phyloP scores from a whole-genome alignment of 2,797 vertebrate genomes.

The Gephyroberyx darwinii region DNA sequence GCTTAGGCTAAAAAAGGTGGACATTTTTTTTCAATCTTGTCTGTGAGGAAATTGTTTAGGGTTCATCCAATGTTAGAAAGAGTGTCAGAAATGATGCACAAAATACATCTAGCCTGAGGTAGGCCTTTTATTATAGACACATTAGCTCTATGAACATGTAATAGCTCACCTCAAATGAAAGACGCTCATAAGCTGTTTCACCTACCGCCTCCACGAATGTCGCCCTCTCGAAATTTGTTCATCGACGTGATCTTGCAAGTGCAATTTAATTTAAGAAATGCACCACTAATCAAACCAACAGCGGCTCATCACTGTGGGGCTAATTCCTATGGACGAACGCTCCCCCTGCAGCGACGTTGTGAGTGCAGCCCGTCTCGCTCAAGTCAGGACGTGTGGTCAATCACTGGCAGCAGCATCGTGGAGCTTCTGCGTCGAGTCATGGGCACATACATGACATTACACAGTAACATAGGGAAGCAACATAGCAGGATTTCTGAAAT shows the following conservation, averaged over 20 bases:
- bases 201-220: constrained; percentile 34
- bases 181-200: constrained; percentile 33
- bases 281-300: not conserved
- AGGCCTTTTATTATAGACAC: constrained; percentile 31
- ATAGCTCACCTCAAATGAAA: constrained; percentile 60
- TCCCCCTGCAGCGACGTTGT: constrained; percentile 30
- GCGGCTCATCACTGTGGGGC: constrained; percentile 32
- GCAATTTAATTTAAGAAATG: not conserved
- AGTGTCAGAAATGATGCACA: constrained; percentile 4
- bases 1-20: not conserved
- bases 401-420: constrained; percentile 27
- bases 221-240: constrained; percentile 3
- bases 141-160: constrained; percentile 15
- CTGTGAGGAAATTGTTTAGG: not conserved
- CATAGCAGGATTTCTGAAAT: no score
- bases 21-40: not conserved
- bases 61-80: not conserved
- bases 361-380: not conserved
- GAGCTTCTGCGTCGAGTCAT: not conserved
- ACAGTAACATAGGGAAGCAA: no score
- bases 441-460: no score
- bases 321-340: constrained; percentile 48
- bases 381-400: not conserved
- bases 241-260: not conserved
- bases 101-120: not conserved